Percentiles rank a stretch among this genome's conserved stretches.
These are phyloP conservation scores for Sarotherodon lohbergeri DNA, from an alignment of 2,113 vertebrate species.

Conservation along the genomic window DNA sequence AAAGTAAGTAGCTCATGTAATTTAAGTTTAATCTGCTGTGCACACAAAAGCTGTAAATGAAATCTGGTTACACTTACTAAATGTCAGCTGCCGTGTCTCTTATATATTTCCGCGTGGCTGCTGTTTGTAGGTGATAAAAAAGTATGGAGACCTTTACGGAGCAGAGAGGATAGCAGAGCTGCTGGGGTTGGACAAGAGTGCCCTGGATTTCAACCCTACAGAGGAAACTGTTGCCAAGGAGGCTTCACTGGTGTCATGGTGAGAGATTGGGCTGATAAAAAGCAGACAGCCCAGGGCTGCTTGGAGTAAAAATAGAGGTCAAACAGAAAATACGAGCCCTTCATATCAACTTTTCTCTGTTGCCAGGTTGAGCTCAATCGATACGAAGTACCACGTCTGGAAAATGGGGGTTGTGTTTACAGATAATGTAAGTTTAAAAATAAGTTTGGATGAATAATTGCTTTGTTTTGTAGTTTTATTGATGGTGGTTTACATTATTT, in stretches of 20 bases:
- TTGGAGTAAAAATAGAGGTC: neutral
- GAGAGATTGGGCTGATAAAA: conserved; percentile 29
- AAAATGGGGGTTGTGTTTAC: conserved; percentile 97
- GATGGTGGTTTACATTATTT: neutral
- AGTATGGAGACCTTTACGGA: conserved; percentile 94
- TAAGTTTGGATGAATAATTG: neutral
- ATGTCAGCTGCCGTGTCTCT: neutral
- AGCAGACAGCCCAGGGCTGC: neutral
- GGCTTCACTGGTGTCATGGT: conserved; percentile 92
- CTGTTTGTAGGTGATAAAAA: conserved; percentile 89
- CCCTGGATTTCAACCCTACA: conserved; percentile 94
- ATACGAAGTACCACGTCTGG: conserved; percentile 96
- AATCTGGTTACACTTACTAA: neutral
- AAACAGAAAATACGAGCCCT: conserved; percentile 2
- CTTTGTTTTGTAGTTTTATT: neutral
- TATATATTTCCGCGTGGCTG: neutral
- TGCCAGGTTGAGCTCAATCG: conserved; percentile 89
- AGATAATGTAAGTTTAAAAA: conserved; percentile 85
- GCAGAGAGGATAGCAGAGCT: conserved; percentile 95
- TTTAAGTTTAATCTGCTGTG: neutral
- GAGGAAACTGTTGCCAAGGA: conserved; percentile 85
- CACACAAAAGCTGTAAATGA: neutral
- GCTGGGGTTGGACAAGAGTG: conserved; percentile 92
- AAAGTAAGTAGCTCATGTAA: conserved; percentile 76
- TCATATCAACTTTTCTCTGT: conserved; percentile 18